Conservation (phyloP, 2,888 invertebrate genomes). For the Pyrrhosoma nymphula region DNA sequence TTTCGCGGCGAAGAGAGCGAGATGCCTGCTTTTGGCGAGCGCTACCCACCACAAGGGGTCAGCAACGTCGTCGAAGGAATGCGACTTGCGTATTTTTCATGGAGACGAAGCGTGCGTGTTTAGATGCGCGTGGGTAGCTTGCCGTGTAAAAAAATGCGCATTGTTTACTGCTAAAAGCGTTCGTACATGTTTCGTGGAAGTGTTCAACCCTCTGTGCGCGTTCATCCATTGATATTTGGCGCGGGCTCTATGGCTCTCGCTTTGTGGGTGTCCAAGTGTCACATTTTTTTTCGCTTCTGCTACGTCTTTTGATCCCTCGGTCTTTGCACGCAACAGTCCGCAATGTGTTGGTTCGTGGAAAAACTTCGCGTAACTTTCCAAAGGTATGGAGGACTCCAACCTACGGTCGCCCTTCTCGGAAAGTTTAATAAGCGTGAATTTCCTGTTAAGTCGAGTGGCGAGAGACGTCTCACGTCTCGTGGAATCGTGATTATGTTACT, state of each 20-base stretch:
- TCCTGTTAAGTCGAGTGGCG: background rate
- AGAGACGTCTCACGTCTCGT: background rate
- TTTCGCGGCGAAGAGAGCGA: background rate
- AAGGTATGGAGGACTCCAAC: background rate
- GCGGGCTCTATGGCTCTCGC: background rate
- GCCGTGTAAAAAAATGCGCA: background rate
- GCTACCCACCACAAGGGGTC: background rate
- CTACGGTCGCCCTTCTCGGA: background rate
- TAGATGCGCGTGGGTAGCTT: background rate
- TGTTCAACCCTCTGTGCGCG: background rate
- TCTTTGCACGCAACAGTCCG: background rate
- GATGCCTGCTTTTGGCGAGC: background rate
- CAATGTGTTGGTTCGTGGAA: background rate
- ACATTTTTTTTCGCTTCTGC: background rate
- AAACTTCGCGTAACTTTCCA: background rate
- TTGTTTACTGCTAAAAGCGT: background rate
- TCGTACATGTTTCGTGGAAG: background rate
- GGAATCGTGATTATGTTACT: background rate
- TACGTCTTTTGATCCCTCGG: too few relatives aligned
- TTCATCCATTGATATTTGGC: background rate
- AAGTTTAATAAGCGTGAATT: slow-evolving; percentile 6
- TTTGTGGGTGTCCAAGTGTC: background rate
- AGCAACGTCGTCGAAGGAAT: background rate
- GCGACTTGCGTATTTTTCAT: background rate
- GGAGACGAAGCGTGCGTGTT: background rate